phyloP scores from a whole-genome alignment of 2,888 invertebrate species.

The Barypeithes pellucidus region DNA sequence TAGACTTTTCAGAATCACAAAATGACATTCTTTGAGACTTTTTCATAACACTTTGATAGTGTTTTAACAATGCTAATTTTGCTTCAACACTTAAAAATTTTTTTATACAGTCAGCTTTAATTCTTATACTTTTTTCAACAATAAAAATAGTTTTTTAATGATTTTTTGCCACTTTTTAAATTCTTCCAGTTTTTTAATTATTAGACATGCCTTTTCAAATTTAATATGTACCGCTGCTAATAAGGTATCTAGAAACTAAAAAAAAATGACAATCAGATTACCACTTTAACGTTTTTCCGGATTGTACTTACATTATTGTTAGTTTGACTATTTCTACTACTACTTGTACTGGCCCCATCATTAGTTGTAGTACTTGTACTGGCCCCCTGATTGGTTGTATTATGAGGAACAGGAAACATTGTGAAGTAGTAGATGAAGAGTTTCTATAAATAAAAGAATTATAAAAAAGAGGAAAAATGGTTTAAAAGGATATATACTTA shows the following conservation, averaged over 20 bases:
- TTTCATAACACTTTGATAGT: neutral
- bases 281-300: no score
- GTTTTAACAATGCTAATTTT: conserved; percentile 6
- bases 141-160: conserved; percentile 5
- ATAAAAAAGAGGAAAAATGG: no score
- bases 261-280: no score
- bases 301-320: no score
- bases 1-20: neutral
- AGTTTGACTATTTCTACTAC: no score
- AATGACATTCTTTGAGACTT: neutral
- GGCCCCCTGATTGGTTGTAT: no score
- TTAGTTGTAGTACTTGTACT: no score
- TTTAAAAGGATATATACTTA: no score
- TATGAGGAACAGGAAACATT: no score
- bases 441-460: no score
- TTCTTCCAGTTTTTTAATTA: conserved; percentile 6
- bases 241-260: neutral
- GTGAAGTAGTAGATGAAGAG: no score
- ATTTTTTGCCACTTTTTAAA: neutral
- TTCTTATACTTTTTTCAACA: conserved; percentile 2
- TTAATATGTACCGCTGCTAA: neutral
- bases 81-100: conserved; percentile 6
- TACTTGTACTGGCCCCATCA: no score
- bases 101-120: neutral
- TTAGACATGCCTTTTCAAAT: neutral